Base-by-base conservation (phyloP, 2,888 invertebrate genomes). In the Tachina grossa region DNA sequence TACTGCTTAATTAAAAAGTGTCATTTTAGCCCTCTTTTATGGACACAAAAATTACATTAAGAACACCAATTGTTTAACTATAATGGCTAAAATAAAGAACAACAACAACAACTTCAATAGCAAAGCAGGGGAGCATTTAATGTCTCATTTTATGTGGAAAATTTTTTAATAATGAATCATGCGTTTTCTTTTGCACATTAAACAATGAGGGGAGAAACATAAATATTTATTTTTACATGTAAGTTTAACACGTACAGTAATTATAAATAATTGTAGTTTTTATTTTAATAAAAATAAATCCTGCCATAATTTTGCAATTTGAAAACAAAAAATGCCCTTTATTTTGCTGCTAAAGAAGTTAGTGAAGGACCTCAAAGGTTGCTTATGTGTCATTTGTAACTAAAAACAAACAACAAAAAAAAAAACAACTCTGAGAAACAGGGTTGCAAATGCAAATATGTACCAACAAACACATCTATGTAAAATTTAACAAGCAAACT, bases 401-500 rank as follows among this genome's bases (percentile, higher is more conserved):
- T 53, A 76, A 63, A 13, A 47, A 16, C 14, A 31, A 31, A 31
- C 5, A 47, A 31, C 8, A 31, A 31, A 5, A 31, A 6, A 5
- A 31, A 47, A 11, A 57, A n/a, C 59, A 16, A 61, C 61, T 41
- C 41, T 45, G 39, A 3, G 39, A 11, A n/a, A 9, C 51, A 59
- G 57, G 59, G 43, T 49, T 41, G 41, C 51, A 61, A 31, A 68
- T 45, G 43, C 13, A 53, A 75, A 82, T n/a, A 61, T 45, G 31
- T 13, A 53, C 57, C 22, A 66, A 76, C 74, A 51, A 84, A 65
- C 43, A 80, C 47, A 47, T 72, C 14, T 9, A 66, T 81, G 84
- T 77, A 63, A 84, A 72, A 74, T 81, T 68, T 81, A 68, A 74
- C 84, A 85, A 77, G 68, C 63, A 81, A 81, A 81, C 31, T 77